Base-by-base conservation (phyloP, 2,113 vertebrate species). In the Coptodon bakossiorum region DNA sequence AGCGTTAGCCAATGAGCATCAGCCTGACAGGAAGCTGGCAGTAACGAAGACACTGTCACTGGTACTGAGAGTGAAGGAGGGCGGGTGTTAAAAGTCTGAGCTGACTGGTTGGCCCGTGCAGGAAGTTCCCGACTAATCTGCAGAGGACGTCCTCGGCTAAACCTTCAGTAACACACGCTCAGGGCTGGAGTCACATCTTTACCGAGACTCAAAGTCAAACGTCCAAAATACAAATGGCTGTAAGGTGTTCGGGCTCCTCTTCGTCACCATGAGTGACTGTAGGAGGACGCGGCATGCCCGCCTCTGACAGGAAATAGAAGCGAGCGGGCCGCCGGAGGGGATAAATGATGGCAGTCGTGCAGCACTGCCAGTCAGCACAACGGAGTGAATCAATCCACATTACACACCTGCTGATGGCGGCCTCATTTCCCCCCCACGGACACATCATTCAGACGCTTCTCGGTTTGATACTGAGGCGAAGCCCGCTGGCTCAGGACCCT, bases 351-450 rank as follows among this genome's bases (percentile, higher is more conserved):
- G 31, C 50, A 73, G 38, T 71, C 22, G 66, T 71, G 66, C n/a
- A 22, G 76, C 76, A 14, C 29, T 24, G 66, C 6, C 14, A 57
- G 87, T 19, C 82, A 85, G 80, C 88, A 43, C 38, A 53, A 50
- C 4, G n/a, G 29, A 38, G 31, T 36, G 45, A 38, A 86, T 90
- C 87, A 45, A 76, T 88, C 63, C 73, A 56, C 66, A 85, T 80
- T 43, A 84, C 59, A 80, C 48, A 87, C 68, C 87, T 57, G 86
- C 81, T 19, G 87, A 84, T 38, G 17, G 52, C 17, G 1, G 82
- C 81, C 50, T 56, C 80, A 22, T 22, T 31, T 79, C 38, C 9
- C 48, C 19, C 61, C 61, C n/a, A 24, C 4, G 1, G 14, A 45
- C 27, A 73, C 22, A 27, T 45, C 40, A 16, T 16, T 45, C 66